These are phyloP conservation scores for Zapus hudsonius DNA, from an alignment of 2,113 vertebrate genomes.

Conservation along the genomic window DNA sequence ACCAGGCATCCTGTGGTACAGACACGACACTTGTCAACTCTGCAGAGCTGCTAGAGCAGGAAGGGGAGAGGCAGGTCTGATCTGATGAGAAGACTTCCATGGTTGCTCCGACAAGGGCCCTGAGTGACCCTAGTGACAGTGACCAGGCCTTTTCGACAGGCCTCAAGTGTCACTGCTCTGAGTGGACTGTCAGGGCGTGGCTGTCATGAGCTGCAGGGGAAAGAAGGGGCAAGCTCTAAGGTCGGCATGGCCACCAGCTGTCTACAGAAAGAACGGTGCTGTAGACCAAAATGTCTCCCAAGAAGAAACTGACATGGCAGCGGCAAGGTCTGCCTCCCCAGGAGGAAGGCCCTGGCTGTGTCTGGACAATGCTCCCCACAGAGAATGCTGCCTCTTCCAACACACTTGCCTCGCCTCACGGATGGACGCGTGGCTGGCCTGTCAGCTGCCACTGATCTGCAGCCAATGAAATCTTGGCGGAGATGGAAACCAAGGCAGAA, in stretches of 20 bases:
- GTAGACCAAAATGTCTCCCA: background rate
- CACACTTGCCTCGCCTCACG: fast-evolving
- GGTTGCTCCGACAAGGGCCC: slow-evolving; percentile 30
- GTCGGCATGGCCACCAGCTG: slow-evolving; percentile 23
- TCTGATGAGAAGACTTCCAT: background rate
- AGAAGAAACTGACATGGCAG: background rate
- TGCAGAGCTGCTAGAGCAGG: background rate
- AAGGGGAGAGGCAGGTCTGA: background rate
- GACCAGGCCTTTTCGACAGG: slow-evolving; percentile 58
- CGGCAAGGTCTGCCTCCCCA: fast-evolving
- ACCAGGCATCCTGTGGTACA: background rate
- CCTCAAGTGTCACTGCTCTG: slow-evolving; percentile 52
- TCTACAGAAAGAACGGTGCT: fast-evolving
- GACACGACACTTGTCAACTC: background rate
- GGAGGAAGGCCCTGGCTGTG: background rate
- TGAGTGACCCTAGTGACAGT: slow-evolving; percentile 59
- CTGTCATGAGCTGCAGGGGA: slow-evolving; percentile 1
- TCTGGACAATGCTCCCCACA: background rate
- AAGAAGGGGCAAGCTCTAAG: slow-evolving; percentile 16
- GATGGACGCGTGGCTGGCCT: fast-evolving
- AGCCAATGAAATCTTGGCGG: background rate
- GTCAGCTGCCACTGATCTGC: background rate
- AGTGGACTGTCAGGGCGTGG: slow-evolving; percentile 23
- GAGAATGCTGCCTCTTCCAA: fast-evolving
- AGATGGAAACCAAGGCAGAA: fast-evolving